These are phyloP conservation scores for Lepidochrysops patricia DNA, from an alignment of 2,888 invertebrate species.

Conservation along the genomic window DNA sequence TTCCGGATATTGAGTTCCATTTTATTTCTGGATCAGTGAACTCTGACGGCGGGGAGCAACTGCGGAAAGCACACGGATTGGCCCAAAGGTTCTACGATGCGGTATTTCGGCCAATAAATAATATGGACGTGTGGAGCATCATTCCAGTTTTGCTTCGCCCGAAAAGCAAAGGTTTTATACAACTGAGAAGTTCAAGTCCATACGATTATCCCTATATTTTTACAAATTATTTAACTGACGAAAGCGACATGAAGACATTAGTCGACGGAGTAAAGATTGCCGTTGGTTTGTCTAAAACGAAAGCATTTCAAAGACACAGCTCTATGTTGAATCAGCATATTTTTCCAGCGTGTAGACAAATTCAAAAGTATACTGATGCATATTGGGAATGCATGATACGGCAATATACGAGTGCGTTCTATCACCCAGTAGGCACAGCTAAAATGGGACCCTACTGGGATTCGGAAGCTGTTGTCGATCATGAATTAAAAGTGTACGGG, in stretches of 20 bases:
- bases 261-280: constrained; percentile 91
- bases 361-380: constrained; percentile 80
- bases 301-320: constrained; percentile 82
- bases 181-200: constrained; percentile 87
- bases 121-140: constrained; percentile 87
- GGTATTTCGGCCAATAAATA: constrained; percentile 83
- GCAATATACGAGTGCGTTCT: constrained; percentile 87
- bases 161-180: constrained; percentile 86
- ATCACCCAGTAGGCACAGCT: constrained; percentile 90
- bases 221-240: constrained; percentile 90
- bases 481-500: constrained; percentile 85
- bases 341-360: constrained; percentile 84
- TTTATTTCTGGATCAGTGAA: constrained; percentile 91
- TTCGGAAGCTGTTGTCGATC: constrained; percentile 86
- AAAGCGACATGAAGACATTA: constrained; percentile 84
- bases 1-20: constrained; percentile 92
- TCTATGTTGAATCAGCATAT: constrained; percentile 80
- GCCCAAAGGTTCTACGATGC: constrained; percentile 82
- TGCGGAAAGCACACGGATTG: constrained; percentile 86
- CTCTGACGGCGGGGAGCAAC: constrained; percentile 88
- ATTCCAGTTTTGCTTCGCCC: constrained; percentile 90
- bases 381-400: constrained; percentile 93
- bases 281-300: constrained; percentile 85
- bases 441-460: constrained; percentile 95
- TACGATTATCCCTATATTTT: constrained; percentile 91